phyloP scores from a whole-genome alignment of 2,797 vertebrate genomes.

The Mus spretus region DNA sequence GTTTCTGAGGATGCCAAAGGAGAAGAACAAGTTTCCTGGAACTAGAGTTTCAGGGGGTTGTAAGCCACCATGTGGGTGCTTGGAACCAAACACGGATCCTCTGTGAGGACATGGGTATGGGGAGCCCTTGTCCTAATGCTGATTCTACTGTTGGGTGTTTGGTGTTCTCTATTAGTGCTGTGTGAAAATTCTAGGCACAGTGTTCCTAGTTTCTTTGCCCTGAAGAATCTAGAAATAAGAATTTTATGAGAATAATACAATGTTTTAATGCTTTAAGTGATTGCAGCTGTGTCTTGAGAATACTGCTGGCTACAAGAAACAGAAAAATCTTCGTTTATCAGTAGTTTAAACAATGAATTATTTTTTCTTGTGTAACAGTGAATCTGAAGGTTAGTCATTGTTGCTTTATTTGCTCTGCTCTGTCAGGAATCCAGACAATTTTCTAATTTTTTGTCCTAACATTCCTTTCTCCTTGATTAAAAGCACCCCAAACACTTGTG shows the following conservation, averaged over 20 bases:
- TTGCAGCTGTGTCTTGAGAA: conserved; percentile 54
- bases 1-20: neutral
- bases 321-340: conserved; percentile 34
- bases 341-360: conserved; percentile 53
- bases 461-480: conserved; percentile 19
- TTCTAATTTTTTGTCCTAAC: neutral
- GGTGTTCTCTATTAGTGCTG: neutral
- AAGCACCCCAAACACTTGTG: neutral
- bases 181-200: neutral
- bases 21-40: neutral
- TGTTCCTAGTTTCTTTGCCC: neutral
- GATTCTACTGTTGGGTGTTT: neutral
- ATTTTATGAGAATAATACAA: conserved; percentile 40
- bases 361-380: conserved; percentile 47
- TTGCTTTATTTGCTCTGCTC: conserved; percentile 3
- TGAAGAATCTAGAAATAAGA: conserved; percentile 14
- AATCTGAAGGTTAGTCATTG: neutral
- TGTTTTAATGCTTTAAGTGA: conserved; percentile 54
- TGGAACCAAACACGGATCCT: neutral
- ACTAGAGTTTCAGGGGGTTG: neutral
- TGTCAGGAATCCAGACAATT: conserved; percentile 12
- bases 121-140: neutral
- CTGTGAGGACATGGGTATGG: neutral
- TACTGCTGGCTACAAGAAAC: conserved; percentile 48
- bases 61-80: neutral